Conservation (phyloP, 2,888 invertebrate genomes). For the Drosophila emarginata region DNA sequence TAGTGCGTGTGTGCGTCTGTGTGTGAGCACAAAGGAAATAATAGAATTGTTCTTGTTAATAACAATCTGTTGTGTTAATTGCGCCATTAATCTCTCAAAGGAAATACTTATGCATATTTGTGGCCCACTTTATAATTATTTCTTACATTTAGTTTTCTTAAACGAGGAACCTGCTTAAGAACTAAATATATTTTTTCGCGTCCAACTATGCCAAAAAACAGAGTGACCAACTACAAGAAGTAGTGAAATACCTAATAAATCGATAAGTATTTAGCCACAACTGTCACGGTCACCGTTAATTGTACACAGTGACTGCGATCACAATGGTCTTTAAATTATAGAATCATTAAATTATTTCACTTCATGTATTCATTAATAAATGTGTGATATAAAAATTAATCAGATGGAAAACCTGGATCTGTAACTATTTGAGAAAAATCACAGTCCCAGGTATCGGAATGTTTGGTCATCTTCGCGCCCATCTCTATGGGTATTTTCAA, state of each 20-base stretch:
- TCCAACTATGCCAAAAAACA: not conserved
- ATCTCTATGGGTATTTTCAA: conserved; percentile 29
- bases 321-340: not conserved
- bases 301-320: not conserved
- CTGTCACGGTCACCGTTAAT: not conserved
- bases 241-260: not conserved
- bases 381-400: not conserved
- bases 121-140: not conserved
- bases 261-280: not conserved
- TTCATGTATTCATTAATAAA: not conserved
- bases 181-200: too few relatives aligned
- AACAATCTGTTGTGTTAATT: conserved; percentile 15
- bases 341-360: not conserved
- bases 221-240: not conserved
- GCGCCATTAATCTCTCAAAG: not conserved
- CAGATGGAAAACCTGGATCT: not conserved
- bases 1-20: conserved; percentile 19
- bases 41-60: conserved; percentile 24
- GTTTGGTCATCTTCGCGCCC: not conserved
- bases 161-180: not conserved
- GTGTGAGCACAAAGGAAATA: conserved; percentile 22
- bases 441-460: not conserved
- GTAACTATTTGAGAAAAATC: not conserved
- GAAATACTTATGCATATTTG: not conserved
- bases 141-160: not conserved